Base-by-base conservation (phyloP, 2,888 invertebrate species). In the Caenorhabditis virilis region DNA sequence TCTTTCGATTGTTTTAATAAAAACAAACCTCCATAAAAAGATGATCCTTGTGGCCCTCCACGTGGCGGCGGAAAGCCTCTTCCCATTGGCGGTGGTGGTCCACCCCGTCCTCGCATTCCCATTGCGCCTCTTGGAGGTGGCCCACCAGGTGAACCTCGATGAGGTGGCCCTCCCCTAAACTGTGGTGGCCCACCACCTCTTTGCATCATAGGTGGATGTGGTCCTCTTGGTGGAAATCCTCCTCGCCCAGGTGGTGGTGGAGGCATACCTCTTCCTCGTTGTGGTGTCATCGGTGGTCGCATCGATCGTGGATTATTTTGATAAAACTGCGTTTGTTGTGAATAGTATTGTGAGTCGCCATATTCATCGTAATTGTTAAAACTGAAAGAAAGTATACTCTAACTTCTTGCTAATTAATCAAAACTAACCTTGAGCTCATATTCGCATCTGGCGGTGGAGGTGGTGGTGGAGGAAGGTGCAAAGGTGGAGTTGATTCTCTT, bases 381-480 rank as follows among this genome's bases (percentile, higher is more conserved):
- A n/a, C n/a, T n/a, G n/a, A n/a, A n/a, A n/a, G n/a, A n/a, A n/a
- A n/a, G n/a, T n/a, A n/a, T n/a, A n/a, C n/a, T n/a, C n/a, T n/a
- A n/a, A n/a, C n/a, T n/a, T n/a, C n/a, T n/a, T n/a, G n/a, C n/a
- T n/a, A n/a, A n/a, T n/a, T n/a, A n/a, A n/a, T n/a, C n/a, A n/a
- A n/a, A n/a, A n/a, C n/a, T n/a, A n/a, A n/a, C n/a, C n/a, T n/a
- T n/a, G n/a, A n/a, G n/a, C n/a, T n/a, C n/a, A n/a, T n/a, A n/a
- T n/a, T n/a, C n/a, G 6, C 26, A 16, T 41, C 50, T 16, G 61
- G 55, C 27, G 60, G 60, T 26, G 49, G 41, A n/a, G 39, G 50
- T 18, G 61, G 61, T 15, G 61, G 56, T 22, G 55, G 55, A 11
- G 58, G 58, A 36, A 36, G 30, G 3, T 13, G 41, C 33, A 42